Base-by-base conservation (phyloP, 2,113 vertebrate genomes). In the Pagrus major region DNA sequence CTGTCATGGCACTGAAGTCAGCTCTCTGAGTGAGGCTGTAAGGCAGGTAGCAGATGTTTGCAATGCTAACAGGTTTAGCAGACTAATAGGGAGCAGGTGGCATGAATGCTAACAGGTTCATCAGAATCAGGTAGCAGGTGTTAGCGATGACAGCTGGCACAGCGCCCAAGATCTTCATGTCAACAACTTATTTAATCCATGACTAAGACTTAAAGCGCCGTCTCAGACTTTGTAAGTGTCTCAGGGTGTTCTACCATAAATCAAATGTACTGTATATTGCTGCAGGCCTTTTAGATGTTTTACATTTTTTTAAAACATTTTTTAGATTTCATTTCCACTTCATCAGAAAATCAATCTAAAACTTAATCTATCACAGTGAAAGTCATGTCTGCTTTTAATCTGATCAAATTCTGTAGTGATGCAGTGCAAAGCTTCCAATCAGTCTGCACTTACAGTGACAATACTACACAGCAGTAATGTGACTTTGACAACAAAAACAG, bases 1-100 rank as follows among this genome's bases (percentile, higher is more conserved):
- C 66, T 51, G 71, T 44, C 75, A 25, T 25, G 12, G 12, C 9
- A 5, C 16, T 35, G 18, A 60, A 59, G 18, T 52, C 31, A 42
- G 15, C 47, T 55, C 37, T 9, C 29, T 58, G 39, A 64, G 21
- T 37, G 37, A 42, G 59, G 8, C 44, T 44, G 35, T 20, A 7
- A 29, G 54, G 56, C 71, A 76, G 61, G 46, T 23, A 35, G 65
- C 81, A 88, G 81, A 81, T 82, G 71, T 58, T 74, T 29, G 51
- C n/a, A 9, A 9, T 0, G 5, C 51, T 35, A 84, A 56, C 56
- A 67, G 76, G 46, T 61, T 81, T 33, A 66, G 55, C 35, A 21
- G 51, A 4, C 21, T 68, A 63, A 79, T 33, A 25, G 59, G 3
- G 39, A 66, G 54, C 70, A 82, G 60, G 39, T 65, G 71, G 69